Base-by-base conservation (phyloP, 92 coral and sea anemone genomes). In the Paragorgia papillata region DNA sequence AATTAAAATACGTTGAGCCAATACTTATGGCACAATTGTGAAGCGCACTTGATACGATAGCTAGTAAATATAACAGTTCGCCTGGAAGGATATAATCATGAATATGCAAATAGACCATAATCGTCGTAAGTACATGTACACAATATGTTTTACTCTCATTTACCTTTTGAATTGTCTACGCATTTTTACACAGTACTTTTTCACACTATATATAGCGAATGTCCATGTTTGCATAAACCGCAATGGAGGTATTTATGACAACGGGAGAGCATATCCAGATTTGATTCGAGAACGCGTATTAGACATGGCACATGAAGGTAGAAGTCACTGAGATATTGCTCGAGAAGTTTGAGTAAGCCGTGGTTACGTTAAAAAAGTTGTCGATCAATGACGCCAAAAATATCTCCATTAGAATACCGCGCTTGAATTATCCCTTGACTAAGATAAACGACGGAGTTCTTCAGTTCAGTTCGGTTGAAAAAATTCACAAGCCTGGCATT, bases 201-300 rank as follows among this genome's bases (percentile, higher is more conserved):
- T n/a, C n/a, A n/a, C n/a, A n/a, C n/a, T n/a, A n/a, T n/a, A n/a
- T 71, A 57, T 80, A 66, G 79, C 63, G 54, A 73, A 83, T 54
- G 68, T 79, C 30, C 80, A 88, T 39, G 43, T 81, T 20, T 79
- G 80, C 15, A 82, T 49, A 29, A 88, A 88, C 80, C 37, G 40
- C 35, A 81, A 76, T 50, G 79, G 85, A 32, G 89, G 92, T 26
- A 28, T 85, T 3, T 88, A 80, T 55, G 85, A 85, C 75, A 88
- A 85, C 58, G 89, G 92, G 1, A 58, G 89, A 74, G 43, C 89
- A 66, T 68, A 34, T 30, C 92, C 89, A 27, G 32, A 51, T 57
- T 73, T 85, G 62, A 73, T 50, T 35, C 87, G 85, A 9, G 85
- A 88, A 75, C 46, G 67, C 60, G 57, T 80, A 19, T 53, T 88